These are phyloP conservation scores for Opisthocomus hoazin DNA, from an alignment of 2,113 vertebrate species.

Conservation along the genomic window DNA sequence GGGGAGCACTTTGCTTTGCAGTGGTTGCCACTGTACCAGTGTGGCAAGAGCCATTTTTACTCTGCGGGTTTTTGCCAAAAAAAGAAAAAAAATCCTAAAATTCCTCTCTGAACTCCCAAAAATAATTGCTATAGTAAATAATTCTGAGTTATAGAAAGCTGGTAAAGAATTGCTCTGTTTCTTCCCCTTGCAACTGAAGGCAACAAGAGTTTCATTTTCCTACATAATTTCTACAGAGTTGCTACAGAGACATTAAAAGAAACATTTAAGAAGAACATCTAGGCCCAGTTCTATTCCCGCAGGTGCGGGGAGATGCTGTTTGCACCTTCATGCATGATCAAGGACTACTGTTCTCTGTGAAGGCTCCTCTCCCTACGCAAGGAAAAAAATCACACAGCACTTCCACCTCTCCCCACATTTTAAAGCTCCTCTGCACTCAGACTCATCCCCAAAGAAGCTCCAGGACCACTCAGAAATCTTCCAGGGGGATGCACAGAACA, in stretches of 20 bases:
- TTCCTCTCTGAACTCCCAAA: not conserved
- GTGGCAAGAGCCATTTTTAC: constrained; percentile 11
- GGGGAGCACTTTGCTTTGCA: constrained; percentile 13
- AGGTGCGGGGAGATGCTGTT: not conserved
- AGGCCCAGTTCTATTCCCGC: not conserved
- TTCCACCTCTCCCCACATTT: not conserved
- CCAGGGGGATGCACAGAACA: not conserved
- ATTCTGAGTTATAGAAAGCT: not conserved
- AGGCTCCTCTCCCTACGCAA: not conserved
- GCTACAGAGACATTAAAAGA: not conserved
- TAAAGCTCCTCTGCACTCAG: not conserved
- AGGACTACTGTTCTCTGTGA: not conserved
- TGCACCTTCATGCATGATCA: not conserved
- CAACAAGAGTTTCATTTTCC: not conserved
- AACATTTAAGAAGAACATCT: not conserved
- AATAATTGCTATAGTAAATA: constrained; percentile 17
- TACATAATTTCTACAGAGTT: not conserved
- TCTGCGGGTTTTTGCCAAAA: not conserved
- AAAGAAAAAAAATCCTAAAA: not conserved
- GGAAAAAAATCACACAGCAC: not conserved
- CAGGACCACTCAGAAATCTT: not conserved
- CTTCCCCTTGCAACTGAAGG: not conserved
- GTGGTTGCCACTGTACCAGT: constrained; percentile 11
- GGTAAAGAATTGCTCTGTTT: not conserved
- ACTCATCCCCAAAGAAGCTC: not conserved